phyloP scores from a whole-genome alignment of 2,797 vertebrate genomes.

The Hemibagrus guttatus region DNA sequence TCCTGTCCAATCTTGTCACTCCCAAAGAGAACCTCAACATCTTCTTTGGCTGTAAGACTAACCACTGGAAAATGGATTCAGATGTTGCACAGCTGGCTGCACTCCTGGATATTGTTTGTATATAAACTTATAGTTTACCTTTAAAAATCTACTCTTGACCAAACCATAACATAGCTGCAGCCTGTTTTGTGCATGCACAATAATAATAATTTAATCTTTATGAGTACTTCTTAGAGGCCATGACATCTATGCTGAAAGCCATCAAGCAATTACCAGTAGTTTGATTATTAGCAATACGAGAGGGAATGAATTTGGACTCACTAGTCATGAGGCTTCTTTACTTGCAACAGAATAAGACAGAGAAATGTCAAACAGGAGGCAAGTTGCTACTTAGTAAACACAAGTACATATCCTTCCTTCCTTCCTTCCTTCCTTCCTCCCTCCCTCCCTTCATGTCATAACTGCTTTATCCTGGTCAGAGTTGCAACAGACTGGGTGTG shows the following conservation, averaged over 20 bases:
- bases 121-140: background rate
- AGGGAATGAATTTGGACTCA: background rate
- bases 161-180: background rate
- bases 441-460: background rate
- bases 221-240: background rate
- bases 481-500: background rate
- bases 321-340: background rate
- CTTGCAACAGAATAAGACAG: background rate
- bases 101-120: background rate
- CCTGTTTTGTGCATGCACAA: background rate
- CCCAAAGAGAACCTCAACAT: too few relatives aligned
- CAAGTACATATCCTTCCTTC: background rate
- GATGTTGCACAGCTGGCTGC: background rate
- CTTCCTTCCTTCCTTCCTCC: too few relatives aligned
- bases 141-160: background rate
- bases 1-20: too few relatives aligned
- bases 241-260: background rate
- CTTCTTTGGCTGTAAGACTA: constrained; percentile 1
- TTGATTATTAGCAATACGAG: background rate
- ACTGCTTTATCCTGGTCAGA: background rate
- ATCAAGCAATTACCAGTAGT: background rate
- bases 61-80: background rate
- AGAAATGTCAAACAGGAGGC: background rate
- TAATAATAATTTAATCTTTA: background rate
- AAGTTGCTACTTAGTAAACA: background rate